Percentiles rank a stretch among this genome's conserved stretches.
Conservation (phyloP, 2,888 invertebrate species). For the Ommatoiulus sabulosus region DNA sequence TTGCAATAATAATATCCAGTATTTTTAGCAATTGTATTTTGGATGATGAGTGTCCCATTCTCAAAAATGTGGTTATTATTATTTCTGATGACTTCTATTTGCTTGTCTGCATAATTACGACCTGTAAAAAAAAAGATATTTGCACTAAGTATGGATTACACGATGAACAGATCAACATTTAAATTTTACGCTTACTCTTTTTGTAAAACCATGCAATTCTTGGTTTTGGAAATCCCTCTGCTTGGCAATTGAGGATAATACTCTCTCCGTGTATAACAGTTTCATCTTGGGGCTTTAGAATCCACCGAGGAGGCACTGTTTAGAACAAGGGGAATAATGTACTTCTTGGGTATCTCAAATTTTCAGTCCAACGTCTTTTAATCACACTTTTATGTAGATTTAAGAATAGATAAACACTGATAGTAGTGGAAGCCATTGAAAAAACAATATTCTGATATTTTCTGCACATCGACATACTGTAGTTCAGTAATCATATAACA, state of each 20-base stretch:
- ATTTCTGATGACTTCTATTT: background rate
- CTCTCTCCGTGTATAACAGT: conserved; percentile 11
- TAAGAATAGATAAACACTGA: too few relatives aligned
- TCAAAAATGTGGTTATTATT: conserved; percentile 39
- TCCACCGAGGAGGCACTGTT: conserved; percentile 56
- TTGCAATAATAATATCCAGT: conserved; percentile 68
- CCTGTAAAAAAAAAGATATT: background rate
- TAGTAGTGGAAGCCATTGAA: too few relatives aligned
- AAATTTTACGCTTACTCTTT: background rate
- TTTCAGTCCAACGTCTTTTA: too few relatives aligned
- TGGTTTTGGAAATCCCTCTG: conserved; percentile 66
- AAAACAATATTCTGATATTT: too few relatives aligned
- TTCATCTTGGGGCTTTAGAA: conserved; percentile 46
- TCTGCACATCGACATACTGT: too few relatives aligned
- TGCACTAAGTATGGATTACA: background rate
- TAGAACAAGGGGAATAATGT: background rate
- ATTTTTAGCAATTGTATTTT: conserved; percentile 61
- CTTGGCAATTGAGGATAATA: conserved; percentile 65
- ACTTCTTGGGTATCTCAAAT: too few relatives aligned
- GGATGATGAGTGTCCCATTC: conserved; percentile 53
- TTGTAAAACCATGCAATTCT: conserved; percentile 67
- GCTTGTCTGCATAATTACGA: background rate
- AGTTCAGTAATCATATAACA: too few relatives aligned
- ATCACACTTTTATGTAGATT: too few relatives aligned
- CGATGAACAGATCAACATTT: background rate